phyloP scores from a whole-genome alignment of 35 echinoderm and acorn worm species.

The Apostichopus parvimensis region DNA sequence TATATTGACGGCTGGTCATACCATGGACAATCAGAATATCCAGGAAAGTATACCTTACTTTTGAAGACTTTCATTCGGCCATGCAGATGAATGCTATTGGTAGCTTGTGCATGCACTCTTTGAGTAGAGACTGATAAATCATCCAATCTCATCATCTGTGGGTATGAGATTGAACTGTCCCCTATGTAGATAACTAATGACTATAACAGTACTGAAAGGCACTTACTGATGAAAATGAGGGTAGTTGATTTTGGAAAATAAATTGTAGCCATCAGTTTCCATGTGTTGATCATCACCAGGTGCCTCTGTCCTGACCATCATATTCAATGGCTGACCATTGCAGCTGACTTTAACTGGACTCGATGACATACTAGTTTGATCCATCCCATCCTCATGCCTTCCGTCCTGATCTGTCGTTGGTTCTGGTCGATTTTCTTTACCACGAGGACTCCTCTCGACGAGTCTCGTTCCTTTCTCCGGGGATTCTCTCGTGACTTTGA shows the following conservation, averaged over 20 bases:
- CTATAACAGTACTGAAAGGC: too few relatives aligned
- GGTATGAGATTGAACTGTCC: too few relatives aligned
- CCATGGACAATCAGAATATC: too few relatives aligned
- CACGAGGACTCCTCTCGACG: neutral
- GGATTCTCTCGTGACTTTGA: neutral
- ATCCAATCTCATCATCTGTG: too few relatives aligned
- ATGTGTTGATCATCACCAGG: neutral
- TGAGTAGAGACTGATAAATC: too few relatives aligned
- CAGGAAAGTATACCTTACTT: too few relatives aligned
- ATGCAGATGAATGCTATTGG: too few relatives aligned
- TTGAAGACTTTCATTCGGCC: too few relatives aligned
- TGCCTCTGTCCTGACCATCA: neutral
- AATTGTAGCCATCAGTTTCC: neutral
- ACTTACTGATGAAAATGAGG: conserved; percentile 43
- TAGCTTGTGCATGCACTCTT: too few relatives aligned
- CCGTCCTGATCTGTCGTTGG: neutral
- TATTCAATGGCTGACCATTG: neutral
- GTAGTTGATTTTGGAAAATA: conserved; percentile 10
- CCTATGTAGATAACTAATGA: too few relatives aligned
- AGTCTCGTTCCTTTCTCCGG: too few relatives aligned
- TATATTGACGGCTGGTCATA: too few relatives aligned
- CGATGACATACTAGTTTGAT: neutral
- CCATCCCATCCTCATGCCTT: neutral
- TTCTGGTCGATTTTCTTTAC: neutral
- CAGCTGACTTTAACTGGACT: neutral